A percentile compares a stretch with the other conserved stretches of the same genome.
Evolutionary conservation across 2,113 vertebrate species (phyloP).

Genomic region (Scomber japonicus): DNA sequence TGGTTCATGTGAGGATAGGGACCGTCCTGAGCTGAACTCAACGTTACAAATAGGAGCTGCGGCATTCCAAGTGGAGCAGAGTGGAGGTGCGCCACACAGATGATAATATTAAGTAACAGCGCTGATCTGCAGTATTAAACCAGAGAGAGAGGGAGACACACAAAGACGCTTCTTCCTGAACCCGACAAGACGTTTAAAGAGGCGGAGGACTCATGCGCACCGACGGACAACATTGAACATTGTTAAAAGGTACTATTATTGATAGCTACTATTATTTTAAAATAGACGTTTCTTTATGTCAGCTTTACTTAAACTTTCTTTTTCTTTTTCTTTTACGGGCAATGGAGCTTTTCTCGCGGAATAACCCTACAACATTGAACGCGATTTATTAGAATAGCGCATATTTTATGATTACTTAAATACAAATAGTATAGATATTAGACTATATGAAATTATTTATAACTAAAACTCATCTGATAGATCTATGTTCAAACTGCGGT

Average conservation of each 20-base stretch:
- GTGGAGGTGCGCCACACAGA: constrained; percentile 51
- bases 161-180: constrained; percentile 9
- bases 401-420: background rate
- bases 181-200: constrained; percentile 2
- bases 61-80: constrained; percentile 77
- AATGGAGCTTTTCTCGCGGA: too few species aligned
- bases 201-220: background rate
- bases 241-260: constrained; percentile 36
- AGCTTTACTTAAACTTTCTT: too few species aligned
- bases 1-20: constrained; percentile 82
- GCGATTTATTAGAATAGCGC: background rate
- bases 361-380: background rate
- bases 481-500: too few species aligned
- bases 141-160: constrained; percentile 4
- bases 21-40: constrained; percentile 84
- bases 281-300: background rate
- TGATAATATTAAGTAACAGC: constrained; percentile 68
- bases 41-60: constrained; percentile 84
- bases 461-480: too few species aligned
- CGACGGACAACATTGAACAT: background rate
- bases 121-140: constrained; percentile 14
- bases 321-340: too few species aligned
- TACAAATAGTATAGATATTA: too few species aligned
- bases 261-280: background rate
- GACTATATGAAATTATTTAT: too few species aligned